Base-by-base conservation (phyloP, 2,888 invertebrate genomes). In the Microplitis manilae region DNA sequence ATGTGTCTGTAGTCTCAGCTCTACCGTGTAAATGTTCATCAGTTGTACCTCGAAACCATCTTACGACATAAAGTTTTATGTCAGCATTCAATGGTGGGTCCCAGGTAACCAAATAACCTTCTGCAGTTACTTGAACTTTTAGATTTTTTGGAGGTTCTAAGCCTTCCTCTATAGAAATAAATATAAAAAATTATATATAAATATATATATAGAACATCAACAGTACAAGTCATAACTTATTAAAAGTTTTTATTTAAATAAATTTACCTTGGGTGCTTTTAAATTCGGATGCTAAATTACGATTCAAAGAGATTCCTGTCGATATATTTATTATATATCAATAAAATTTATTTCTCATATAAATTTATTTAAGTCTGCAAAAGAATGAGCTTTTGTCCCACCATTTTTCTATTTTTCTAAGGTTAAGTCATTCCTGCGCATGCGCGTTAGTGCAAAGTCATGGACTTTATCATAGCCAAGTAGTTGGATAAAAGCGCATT, bases 21-120 rank as follows among this genome's bases (percentile, higher is more conserved):
- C 93, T 92, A 76, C 94, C 93, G 77, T 92, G 91, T n/a, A 94
- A 91, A 82, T 92, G 92, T 83, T 94, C 93, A 39, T 74, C 74
- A 40, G 90, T 91, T 6, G 92, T 92, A 71, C 93, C 93, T 83
- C 93, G 92, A 88, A 92, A 93, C 95, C 95, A 95, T 84, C 93
- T 93, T 62, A 96, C 92, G 6, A 92, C 90, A 87, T 95, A 96
- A 65, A 92, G 89, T 76, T 93, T 91, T 38, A 94, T 88, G 61
- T 90, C 92, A 0, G 93, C 93, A 77, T 92, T 91, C 39, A 91
- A 91, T 0, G 95, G 94, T 75, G 92, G 92, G 79, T 93, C 92
- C 96, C 96, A 96, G 77, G 94, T 93, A 64, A 97, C 93, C 75
- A 95, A 90, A 89, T 95, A 95, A 39, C 96, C 96, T 79, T 94